Conservation (phyloP, 2,113 vertebrate genomes). For the Oxyura jamaicensis region DNA sequence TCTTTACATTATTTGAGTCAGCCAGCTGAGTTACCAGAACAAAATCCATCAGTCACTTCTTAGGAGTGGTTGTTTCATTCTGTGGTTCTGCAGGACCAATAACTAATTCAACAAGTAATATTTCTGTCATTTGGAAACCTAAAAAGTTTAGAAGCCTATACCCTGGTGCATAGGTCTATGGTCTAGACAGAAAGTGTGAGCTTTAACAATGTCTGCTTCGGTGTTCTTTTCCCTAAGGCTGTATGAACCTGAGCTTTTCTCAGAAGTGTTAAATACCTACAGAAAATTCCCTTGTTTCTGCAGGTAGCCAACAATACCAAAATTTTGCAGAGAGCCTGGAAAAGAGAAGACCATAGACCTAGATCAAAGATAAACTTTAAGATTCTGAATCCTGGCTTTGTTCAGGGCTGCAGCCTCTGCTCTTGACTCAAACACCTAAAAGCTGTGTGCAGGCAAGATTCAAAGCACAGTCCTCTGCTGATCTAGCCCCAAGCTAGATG, state of each 20-base stretch:
- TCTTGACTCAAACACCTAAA: rapidly evolving
- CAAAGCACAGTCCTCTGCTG: neutral
- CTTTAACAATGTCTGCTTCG: neutral
- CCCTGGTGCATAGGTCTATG: neutral
- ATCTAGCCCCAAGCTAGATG: neutral
- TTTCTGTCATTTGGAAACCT: neutral
- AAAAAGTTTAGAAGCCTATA: neutral
- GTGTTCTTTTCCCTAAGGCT: neutral
- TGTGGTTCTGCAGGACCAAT: neutral
- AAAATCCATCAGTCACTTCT: neutral
- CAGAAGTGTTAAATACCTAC: neutral
- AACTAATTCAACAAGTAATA: neutral
- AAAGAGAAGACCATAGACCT: neutral
- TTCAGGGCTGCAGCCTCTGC: neutral
- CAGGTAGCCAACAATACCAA: neutral
- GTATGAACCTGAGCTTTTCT: neutral
- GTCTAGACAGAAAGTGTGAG: neutral
- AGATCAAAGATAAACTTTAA: neutral
- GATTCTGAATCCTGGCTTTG: neutral
- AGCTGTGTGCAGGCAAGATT: neutral
- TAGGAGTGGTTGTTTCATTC: neutral
- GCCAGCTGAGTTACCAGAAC: neutral
- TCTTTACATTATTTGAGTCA: neutral
- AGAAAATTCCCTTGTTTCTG: neutral
- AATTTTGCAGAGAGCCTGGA: neutral